phyloP scores from a whole-genome alignment of 2,888 invertebrate genomes.

The Leptinotarsa peninsularis region DNA sequence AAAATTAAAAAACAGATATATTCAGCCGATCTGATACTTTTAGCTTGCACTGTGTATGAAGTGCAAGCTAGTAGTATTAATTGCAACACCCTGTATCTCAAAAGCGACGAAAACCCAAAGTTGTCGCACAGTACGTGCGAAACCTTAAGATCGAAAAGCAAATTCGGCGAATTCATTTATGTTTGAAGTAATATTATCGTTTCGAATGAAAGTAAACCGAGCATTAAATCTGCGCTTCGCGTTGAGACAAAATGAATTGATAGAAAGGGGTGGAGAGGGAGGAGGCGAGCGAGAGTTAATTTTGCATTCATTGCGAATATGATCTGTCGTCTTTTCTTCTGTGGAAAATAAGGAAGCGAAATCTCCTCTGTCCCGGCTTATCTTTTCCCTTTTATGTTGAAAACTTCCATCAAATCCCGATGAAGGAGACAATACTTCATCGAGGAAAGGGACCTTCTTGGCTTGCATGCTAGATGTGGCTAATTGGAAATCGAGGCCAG shows the following conservation, averaged over 20 bases:
- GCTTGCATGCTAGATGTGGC: constrained; percentile 52
- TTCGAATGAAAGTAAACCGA: constrained; percentile 59
- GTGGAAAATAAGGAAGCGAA: constrained; percentile 58
- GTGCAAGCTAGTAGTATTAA: no score
- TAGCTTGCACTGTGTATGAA: no score
- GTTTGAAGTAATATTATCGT: constrained; percentile 61
- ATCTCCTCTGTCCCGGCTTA: constrained; percentile 57
- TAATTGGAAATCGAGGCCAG: constrained; percentile 56
- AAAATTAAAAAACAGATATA: no score
- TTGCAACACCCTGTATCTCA: no score
- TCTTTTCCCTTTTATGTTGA: constrained; percentile 61
- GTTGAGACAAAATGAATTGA: constrained; percentile 36
- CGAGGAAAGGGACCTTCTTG: constrained; percentile 45
- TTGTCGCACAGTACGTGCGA: constrained; percentile 47
- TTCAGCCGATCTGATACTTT: no score
- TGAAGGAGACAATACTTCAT: constrained; percentile 62
- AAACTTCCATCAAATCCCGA: constrained; percentile 59
- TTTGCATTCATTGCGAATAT: constrained; percentile 61
- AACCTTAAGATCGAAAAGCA: constrained; percentile 56
- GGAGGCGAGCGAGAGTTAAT: constrained; percentile 57
- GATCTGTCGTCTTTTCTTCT: constrained; percentile 61
- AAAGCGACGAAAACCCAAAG: neutral
- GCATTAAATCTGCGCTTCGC: constrained; percentile 57
- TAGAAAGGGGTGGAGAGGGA: constrained; percentile 50
- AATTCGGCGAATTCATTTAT: constrained; percentile 60